Base-by-base conservation (phyloP, 1,140 invertebrate genomes). In the Sweltsa coloradensis region DNA sequence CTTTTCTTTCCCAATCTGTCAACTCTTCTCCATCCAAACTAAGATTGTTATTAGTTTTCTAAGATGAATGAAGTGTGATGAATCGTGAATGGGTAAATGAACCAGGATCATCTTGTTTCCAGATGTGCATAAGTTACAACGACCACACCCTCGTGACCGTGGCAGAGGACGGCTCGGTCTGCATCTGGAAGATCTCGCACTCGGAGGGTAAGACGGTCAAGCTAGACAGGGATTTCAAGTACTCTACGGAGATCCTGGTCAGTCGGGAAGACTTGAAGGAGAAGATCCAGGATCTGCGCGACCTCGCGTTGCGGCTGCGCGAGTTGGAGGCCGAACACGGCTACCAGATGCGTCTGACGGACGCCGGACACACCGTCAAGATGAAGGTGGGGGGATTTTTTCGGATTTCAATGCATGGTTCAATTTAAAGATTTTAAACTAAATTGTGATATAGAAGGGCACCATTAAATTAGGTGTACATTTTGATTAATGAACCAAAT, bases 101-200 rank as follows among this genome's bases (percentile, higher is more conserved):
- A n/a, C n/a, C n/a, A n/a, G n/a, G n/a, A n/a, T n/a, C n/a, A n/a
- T n/a, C 47, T 43, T 47, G 36, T 34, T 54, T 60, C 29, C 75
- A 79, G 63, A 73, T 85, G 51, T 64, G 64, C 19, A 62, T 88
- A 23, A 77, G 86, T 3, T 83, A 80, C 55, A 83, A 91, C 57
- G 88, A 91, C 61, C 78, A 81, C 53, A 75, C 74, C 24, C 57
- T 93, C 21, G 73, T 93, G 23, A 84, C 83, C 5, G 74, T 79
- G 5, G 79, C 79, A 1, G 66, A 71, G 51, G 85, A 87, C 59
- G 81, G 87, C 0, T 80, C 79, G 0, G 71, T 95, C 13, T 83
- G 86, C 45, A 71, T 94, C 46, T 96, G 91, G 90, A 79, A 80
- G 57, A 60, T 94, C 23, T 69, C 75, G 1, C 80, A 83, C 55